Conservation (phyloP, 2,113 vertebrate species). For the Electrona antarctica region DNA sequence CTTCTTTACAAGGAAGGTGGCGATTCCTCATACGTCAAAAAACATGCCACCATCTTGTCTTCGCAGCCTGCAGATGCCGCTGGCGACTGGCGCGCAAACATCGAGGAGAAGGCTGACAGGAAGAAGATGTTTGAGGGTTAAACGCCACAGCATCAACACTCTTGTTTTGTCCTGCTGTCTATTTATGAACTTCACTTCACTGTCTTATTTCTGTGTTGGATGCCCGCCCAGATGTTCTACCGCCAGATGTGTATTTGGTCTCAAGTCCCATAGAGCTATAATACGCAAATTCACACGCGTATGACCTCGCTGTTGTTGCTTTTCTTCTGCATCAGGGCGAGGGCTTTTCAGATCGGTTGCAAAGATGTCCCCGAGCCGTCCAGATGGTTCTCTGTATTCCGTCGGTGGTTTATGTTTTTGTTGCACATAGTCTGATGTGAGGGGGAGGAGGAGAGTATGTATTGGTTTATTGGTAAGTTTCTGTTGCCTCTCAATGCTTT, state of each 20-base stretch:
- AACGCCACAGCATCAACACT: conserved; percentile 71
- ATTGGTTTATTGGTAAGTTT: conserved; percentile 36
- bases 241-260: background rate
- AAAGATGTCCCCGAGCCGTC: background rate
- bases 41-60: background rate
- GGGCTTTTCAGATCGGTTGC: background rate
- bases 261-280: background rate
- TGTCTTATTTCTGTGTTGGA: conserved; percentile 25
- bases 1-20: no score
- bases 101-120: conserved; percentile 95
- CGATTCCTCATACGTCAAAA: no score
- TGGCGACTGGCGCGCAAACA: conserved; percentile 96
- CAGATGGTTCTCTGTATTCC: conserved; percentile 11
- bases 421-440: conserved; percentile 41
- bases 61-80: conserved; percentile 78
- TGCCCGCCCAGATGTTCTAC: background rate
- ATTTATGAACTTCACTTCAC: conserved; percentile 45
- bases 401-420: background rate
- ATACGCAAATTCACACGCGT: background rate
- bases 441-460: background rate
- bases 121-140: conserved; percentile 98
- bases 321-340: background rate
- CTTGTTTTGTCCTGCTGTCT: background rate
- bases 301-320: background rate
- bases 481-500: conserved; percentile 18